Evolutionary conservation across 1,140 invertebrate species (phyloP).

Genomic region (Tribolium madens): DNA sequence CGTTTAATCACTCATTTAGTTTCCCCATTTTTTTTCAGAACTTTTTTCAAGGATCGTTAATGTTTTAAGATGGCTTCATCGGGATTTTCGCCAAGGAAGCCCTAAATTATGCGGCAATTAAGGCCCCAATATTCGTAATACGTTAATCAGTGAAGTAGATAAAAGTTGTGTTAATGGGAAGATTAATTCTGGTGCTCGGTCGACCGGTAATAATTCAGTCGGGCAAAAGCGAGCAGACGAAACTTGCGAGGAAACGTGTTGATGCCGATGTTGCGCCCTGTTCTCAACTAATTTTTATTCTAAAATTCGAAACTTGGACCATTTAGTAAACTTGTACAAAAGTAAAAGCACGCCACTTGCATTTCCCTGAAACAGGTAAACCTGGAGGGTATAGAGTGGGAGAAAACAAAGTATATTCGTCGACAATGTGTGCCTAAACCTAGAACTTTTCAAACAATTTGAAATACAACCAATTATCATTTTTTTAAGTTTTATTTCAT

Average conservation of each 20-base stretch:
- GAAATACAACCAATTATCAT: too few species aligned
- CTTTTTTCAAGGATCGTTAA: background rate
- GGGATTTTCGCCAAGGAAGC: constrained; percentile 7
- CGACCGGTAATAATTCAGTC: constrained; percentile 31
- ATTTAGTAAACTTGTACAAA: constrained; percentile 4
- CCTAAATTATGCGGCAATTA: constrained; percentile 55
- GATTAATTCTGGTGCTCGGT: constrained; percentile 35
- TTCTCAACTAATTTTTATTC: constrained; percentile 30
- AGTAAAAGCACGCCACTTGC: background rate
- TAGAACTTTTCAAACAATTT: too few species aligned
- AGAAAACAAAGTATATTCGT: background rate
- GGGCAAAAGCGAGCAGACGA: constrained; percentile 4
- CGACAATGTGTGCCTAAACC: background rate
- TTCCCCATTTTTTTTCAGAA: background rate
- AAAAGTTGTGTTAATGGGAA: constrained; percentile 50
- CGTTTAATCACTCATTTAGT: background rate
- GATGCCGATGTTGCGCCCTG: constrained; percentile 16
- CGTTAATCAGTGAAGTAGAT: constrained; percentile 48
- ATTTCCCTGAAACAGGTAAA: background rate
- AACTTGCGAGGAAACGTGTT: constrained; percentile 26
- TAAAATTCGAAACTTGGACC: constrained; percentile 11
- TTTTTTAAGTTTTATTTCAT: too few species aligned
- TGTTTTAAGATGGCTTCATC: constrained; percentile 13
- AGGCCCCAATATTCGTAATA: constrained; percentile 53
- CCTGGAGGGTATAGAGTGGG: background rate